phyloP scores from a whole-genome alignment of 2,113 vertebrate genomes.

The Hyla sarda region DNA sequence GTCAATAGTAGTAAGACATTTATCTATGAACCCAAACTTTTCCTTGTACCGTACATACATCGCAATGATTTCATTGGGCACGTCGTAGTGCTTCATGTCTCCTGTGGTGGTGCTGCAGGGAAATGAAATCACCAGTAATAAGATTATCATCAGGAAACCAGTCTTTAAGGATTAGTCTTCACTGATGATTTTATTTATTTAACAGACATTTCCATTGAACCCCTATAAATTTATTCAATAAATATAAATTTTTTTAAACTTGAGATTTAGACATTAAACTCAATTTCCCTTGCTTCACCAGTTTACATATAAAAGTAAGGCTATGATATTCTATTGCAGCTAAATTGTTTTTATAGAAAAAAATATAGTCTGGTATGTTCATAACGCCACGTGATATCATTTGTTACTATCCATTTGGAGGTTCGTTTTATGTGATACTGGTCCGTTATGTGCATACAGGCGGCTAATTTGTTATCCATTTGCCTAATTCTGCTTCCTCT shows the following conservation, averaged over 20 bases:
- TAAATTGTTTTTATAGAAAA: constrained; percentile 65
- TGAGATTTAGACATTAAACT: not conserved
- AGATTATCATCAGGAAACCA: not conserved
- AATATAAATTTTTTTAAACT: not conserved
- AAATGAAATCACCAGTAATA: not conserved
- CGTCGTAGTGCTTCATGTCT: not conserved
- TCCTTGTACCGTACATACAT: not conserved
- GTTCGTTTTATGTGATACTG: constrained; percentile 62
- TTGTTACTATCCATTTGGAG: constrained; percentile 69
- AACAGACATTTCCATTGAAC: not conserved
- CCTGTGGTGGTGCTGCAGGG: not conserved
- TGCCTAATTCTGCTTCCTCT: constrained; percentile 70
- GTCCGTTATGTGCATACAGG: constrained; percentile 70
- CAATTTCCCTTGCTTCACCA: constrained; percentile 24
- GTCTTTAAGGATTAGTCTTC: not conserved
- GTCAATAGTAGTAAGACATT: too few relatives aligned
- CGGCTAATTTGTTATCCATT: constrained; percentile 78
- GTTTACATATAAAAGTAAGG: not conserved
- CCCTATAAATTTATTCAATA: not conserved
- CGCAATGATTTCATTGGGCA: not conserved
- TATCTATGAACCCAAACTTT: not conserved
- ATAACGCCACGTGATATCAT: constrained; percentile 71
- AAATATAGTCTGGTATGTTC: constrained; percentile 61
- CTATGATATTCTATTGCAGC: constrained; percentile 25
- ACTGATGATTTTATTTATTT: not conserved